Conservation (phyloP, 2,113 vertebrate species). For the Sprattus sprattus region DNA sequence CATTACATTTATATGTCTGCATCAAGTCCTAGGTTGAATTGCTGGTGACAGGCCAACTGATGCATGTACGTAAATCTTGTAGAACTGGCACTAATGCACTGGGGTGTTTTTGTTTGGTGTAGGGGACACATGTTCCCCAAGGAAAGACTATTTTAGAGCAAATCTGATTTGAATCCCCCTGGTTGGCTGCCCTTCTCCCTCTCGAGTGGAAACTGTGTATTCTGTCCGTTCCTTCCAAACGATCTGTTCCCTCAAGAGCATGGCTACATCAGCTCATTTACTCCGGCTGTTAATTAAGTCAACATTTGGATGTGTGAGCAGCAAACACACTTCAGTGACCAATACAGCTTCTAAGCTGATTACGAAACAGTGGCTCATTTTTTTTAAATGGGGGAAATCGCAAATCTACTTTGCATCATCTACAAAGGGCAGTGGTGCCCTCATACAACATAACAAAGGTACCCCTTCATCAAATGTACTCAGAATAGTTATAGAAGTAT, state of each 20-base stretch:
- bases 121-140: slow-evolving; percentile 20
- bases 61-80: slow-evolving; percentile 21
- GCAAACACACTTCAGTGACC: not conserved
- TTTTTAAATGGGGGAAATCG: not conserved
- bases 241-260: not conserved
- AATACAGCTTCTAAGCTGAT: not conserved
- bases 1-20: not conserved
- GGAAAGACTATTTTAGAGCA: slow-evolving; percentile 16
- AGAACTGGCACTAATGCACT: not conserved
- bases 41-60: slow-evolving; percentile 24
- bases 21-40: not conserved
- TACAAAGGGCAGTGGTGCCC: not conserved
- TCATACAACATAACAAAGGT: not conserved
- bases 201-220: not conserved
- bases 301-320: not conserved
- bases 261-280: not conserved
- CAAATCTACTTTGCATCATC: not conserved
- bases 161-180: slow-evolving; percentile 29
- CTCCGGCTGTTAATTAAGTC: not conserved
- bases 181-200: not conserved
- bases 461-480: not conserved
- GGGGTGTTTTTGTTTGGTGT: slow-evolving; percentile 13
- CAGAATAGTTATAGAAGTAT: not conserved
- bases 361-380: not conserved
- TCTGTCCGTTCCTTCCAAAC: too few species aligned